Percentiles rank a stretch among this genome's conserved stretches.
Conservation (phyloP, 2,113 vertebrate genomes). For the Ptychochromis oligacanthus region DNA sequence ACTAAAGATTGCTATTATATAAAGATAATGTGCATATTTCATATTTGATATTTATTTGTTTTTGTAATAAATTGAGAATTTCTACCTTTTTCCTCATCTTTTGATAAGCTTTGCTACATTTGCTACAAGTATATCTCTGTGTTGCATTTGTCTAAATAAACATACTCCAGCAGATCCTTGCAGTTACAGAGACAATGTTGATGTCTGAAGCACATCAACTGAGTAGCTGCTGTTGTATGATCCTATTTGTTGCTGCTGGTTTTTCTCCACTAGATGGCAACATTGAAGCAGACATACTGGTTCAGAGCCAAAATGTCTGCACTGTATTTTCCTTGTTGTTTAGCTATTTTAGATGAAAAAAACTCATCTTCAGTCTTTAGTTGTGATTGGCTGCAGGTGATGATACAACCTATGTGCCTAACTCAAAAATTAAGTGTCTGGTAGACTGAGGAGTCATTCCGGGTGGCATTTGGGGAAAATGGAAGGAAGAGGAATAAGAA, state of each 20-base stretch:
- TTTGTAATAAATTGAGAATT: background rate
- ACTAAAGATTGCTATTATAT: background rate
- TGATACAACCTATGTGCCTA: background rate
- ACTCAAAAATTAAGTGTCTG: background rate
- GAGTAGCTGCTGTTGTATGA: background rate
- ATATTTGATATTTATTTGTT: background rate
- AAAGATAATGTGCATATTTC: background rate
- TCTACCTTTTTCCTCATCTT: background rate
- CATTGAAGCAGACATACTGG: slow-evolving; percentile 16
- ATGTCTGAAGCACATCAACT: background rate
- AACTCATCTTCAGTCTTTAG: background rate
- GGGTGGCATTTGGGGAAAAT: background rate
- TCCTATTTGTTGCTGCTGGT: background rate
- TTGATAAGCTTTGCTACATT: background rate
- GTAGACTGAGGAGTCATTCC: background rate
- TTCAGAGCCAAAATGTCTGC: background rate
- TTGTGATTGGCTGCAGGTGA: background rate
- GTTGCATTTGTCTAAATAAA: background rate
- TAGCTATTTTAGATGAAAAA: background rate
- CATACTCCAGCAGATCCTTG: background rate
- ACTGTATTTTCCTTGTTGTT: background rate
- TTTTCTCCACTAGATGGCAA: slow-evolving; percentile 58
- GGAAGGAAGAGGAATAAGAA: background rate
- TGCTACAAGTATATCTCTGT: background rate
- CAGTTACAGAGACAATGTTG: background rate